Evolutionary conservation across 2,113 vertebrate genomes (phyloP).

Genomic region (Myotis yumanensis): DNA sequence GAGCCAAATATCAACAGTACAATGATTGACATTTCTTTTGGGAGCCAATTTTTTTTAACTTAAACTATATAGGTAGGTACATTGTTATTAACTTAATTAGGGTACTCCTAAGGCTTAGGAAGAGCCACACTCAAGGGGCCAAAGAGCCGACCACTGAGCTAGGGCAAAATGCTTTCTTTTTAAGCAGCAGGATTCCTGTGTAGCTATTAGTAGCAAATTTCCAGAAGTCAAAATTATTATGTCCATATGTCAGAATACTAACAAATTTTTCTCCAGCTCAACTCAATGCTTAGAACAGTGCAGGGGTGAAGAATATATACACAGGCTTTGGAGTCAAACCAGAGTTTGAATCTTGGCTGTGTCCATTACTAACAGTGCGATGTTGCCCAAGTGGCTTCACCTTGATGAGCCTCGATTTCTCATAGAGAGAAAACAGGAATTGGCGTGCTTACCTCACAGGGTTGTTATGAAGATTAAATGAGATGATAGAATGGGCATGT

Average conservation of each 20-base stretch:
- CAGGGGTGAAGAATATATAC: background rate
- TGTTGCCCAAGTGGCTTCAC: background rate
- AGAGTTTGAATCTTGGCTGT: background rate
- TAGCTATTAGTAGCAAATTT: slow-evolving; percentile 12
- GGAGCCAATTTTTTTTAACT: too few species aligned
- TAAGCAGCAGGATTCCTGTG: background rate
- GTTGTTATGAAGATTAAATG: background rate
- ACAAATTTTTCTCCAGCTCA: background rate
- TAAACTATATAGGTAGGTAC: too few species aligned
- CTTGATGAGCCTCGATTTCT: background rate
- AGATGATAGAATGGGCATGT: background rate
- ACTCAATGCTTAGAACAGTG: background rate
- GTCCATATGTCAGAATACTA: background rate
- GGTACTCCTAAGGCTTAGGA: too few species aligned
- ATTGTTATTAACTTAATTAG: too few species aligned
- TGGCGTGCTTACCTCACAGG: background rate
- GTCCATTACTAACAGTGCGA: background rate
- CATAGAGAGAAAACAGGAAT: background rate
- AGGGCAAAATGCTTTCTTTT: slow-evolving; percentile 1
- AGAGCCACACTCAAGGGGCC: too few species aligned
- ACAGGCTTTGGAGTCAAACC: background rate
- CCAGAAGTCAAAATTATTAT: slow-evolving; percentile 8
- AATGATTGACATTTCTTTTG: too few species aligned
- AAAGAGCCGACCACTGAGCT: too few species aligned
- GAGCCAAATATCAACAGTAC: too few species aligned